phyloP scores from a whole-genome alignment of 1,140 invertebrate genomes.

The Nymphalis io region DNA sequence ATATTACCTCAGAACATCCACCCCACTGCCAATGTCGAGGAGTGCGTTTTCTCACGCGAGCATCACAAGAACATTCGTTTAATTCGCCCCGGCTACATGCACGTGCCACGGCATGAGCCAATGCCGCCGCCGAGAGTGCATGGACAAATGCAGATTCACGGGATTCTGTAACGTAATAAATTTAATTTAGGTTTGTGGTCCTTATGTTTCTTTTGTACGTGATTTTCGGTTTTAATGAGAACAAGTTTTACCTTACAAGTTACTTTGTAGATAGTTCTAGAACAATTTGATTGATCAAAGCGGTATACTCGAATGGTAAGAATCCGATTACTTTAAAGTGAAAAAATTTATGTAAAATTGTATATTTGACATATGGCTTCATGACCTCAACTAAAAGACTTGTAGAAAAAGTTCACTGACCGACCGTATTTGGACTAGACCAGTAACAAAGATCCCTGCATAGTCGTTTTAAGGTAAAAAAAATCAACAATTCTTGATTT shows the following conservation, averaged over 20 bases:
- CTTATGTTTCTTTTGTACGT: not conserved
- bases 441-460: slow-evolving; percentile 20
- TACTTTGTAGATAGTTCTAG: no score
- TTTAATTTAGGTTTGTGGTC: not conserved
- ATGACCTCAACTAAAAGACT: slow-evolving; percentile 7
- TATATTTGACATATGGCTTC: slow-evolving; percentile 3
- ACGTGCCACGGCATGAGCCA: slow-evolving; percentile 94
- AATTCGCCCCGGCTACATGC: slow-evolving; percentile 93
- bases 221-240: not conserved
- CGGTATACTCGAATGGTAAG: no score
- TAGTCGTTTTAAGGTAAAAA: slow-evolving; percentile 8
- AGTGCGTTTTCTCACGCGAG: slow-evolving; percentile 85
- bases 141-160: slow-evolving; percentile 92
- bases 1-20: slow-evolving; percentile 13
- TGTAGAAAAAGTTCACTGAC: slow-evolving; percentile 53
- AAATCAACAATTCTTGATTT: not conserved
- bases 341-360: no score
- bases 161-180: slow-evolving; percentile 84
- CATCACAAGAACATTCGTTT: slow-evolving; percentile 94
- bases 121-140: slow-evolving; percentile 92
- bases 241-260: not conserved
- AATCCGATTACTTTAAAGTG: no score
- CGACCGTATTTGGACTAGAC: slow-evolving; percentile 28
- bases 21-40: slow-evolving; percentile 89
- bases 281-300: no score